Evolutionary conservation across 2,113 vertebrate species (phyloP), one percentile per base, ranked within the genome.

Genomic region (Erinaceus europaeus): DNA sequence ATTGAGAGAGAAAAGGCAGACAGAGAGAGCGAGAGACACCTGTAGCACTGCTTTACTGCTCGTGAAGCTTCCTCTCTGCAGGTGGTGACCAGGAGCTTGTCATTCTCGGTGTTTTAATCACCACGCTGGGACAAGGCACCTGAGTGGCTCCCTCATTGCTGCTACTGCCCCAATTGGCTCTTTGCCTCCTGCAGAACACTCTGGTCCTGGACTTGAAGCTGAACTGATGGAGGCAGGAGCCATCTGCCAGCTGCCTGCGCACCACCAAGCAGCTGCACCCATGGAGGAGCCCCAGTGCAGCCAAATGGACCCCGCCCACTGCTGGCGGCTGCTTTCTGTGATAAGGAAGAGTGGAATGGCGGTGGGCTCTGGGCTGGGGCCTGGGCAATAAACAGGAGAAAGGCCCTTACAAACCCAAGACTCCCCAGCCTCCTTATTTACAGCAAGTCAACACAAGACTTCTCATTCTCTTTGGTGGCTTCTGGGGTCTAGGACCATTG

Each of bases 381-480:
- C 74, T 78, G 69, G 42, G 9, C 64, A 96, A 93, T 94, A 96
- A 96, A 94, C 27, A 27, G 48, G 61, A 79, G 55, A 78, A 53
- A 90, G 86, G 32, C 20, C 77, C 61, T 75, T 25, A 76, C 2
- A 18, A 38, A 72, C 32, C 57, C 6, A 6, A 57, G 57, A 5
- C n/a, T 74, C 17, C 52, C 74, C 0, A 3, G 40, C 40, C 17
- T 94, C 68, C 57, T 62, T 81, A 27, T 73, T 78, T 84, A n/a
- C 59, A 55, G 38, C 29, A 65, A 84, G 52, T 9, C 1, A 3
- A 10, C 0, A 0, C 38, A 77, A 38, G 65, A 11, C 10, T 67
- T 82, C n/a, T 64, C n/a, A 55, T 83, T 13, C 25, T 34, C 27
- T 36, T 62, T 27, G 12, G n/a, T 67, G 50, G 62, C 9, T 20